These are phyloP conservation scores for Anas bernieri DNA, from an alignment of 2,797 vertebrate species.

Conservation along the genomic window DNA sequence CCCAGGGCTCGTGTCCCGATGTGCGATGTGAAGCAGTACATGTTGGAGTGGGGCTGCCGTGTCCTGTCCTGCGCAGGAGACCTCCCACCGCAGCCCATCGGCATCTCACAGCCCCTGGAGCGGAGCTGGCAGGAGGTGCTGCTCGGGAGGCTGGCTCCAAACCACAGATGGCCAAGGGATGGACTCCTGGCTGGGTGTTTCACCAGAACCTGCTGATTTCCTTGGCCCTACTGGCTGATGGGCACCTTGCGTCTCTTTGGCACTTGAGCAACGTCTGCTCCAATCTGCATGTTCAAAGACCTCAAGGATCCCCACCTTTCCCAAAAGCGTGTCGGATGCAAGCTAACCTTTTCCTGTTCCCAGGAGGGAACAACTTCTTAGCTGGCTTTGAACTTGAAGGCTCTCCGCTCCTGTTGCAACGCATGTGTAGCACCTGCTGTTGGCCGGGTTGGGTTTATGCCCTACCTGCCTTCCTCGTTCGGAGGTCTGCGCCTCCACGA, in stretches of 20 bases:
- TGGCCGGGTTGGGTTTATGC: background rate
- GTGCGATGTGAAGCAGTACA: background rate
- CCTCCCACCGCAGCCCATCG: background rate
- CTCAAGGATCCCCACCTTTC: background rate
- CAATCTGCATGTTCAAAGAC: background rate
- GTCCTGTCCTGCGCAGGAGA: background rate
- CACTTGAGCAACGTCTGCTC: background rate
- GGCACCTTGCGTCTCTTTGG: too few relatives aligned
- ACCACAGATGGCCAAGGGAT: background rate
- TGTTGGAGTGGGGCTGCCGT: background rate
- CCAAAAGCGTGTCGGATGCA: background rate
- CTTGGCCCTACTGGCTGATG: background rate
- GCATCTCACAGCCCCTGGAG: background rate
- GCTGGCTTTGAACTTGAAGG: background rate
- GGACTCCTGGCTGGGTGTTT: background rate
- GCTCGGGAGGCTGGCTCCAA: background rate
- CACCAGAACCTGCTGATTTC: background rate
- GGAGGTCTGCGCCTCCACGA: conserved; percentile 38
- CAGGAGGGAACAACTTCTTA: background rate
- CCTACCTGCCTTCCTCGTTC: background rate
- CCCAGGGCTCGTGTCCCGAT: background rate
- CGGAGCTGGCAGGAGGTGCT: rapidly evolving
- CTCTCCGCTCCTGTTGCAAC: background rate
- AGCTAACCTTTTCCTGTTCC: background rate
- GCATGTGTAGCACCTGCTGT: conserved; percentile 14